These are phyloP conservation scores for Hypanus sabinus DNA, from an alignment of 2,113 vertebrate species.

Conservation along the genomic window DNA sequence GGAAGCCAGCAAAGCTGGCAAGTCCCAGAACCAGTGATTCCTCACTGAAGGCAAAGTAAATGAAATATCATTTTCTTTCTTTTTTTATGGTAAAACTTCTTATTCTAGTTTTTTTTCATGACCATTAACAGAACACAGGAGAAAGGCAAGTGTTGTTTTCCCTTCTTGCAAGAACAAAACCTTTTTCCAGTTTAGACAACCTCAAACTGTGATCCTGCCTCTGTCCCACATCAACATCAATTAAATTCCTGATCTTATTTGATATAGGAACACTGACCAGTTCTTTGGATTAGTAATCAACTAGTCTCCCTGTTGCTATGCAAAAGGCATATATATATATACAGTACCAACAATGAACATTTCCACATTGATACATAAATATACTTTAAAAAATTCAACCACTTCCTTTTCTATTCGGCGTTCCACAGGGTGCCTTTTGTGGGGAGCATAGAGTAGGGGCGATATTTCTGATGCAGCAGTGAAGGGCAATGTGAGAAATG, in stretches of 20 bases:
- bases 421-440: conserved; percentile 43
- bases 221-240: conserved; percentile 48
- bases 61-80: too few relatives aligned
- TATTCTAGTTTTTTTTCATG: conserved; percentile 66
- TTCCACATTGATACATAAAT: conserved; percentile 57
- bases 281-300: conserved; percentile 45
- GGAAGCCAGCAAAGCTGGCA: too few relatives aligned
- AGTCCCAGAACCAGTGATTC: too few relatives aligned
- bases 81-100: conserved; percentile 72
- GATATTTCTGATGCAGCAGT: too few relatives aligned
- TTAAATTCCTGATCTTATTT: conserved; percentile 46
- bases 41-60: too few relatives aligned
- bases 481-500: too few relatives aligned
- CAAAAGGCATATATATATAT: conserved; percentile 46
- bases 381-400: conserved; percentile 58
- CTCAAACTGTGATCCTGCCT: conserved; percentile 47
- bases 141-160: conserved; percentile 47
- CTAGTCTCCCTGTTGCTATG: conserved; percentile 57
- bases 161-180: conserved; percentile 54
- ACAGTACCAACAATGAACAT: conserved; percentile 61
- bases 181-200: conserved; percentile 51
- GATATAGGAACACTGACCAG: conserved; percentile 45
- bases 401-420: conserved; percentile 56
- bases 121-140: conserved; percentile 68
- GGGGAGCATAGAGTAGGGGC: background rate